Conservation (phyloP, 37 sponge, comb jelly and placozoan species). For the Ephydatia muelleri region DNA sequence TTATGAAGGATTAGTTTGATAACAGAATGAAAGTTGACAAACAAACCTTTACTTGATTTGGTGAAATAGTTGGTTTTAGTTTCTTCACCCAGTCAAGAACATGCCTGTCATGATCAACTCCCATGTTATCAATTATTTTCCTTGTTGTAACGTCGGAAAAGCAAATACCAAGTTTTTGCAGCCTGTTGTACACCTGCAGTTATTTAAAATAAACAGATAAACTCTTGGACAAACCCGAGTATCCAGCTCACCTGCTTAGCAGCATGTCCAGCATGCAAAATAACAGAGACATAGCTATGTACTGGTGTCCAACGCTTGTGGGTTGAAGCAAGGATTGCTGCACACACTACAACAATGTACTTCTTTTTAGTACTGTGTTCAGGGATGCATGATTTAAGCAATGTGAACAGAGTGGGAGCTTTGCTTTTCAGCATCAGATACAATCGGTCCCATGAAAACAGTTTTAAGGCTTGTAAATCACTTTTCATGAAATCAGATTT, state of each 20-base stretch:
- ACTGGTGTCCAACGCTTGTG: not conserved
- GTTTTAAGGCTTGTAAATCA: too few species aligned
- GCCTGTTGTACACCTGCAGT: slow-evolving; percentile 1
- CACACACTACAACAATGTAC: too few species aligned
- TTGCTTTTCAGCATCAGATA: too few species aligned
- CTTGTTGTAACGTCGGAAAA: not conserved
- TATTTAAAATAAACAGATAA: not conserved
- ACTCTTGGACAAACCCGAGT: not conserved
- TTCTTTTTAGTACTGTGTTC: too few species aligned
- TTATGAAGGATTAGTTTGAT: too few species aligned
- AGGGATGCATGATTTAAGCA: too few species aligned
- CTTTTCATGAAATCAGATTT: too few species aligned
- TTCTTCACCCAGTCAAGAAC: not conserved
- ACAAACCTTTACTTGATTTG: too few species aligned
- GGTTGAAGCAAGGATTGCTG: too few species aligned
- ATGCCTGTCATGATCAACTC: not conserved
- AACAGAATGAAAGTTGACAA: too few species aligned
- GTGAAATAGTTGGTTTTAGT: not conserved
- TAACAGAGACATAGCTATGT: not conserved
- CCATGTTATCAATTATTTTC: not conserved
- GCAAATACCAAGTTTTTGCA: not conserved
- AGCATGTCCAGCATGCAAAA: not conserved
- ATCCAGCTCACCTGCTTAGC: not conserved
- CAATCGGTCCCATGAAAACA: too few species aligned
- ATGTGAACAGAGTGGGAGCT: too few species aligned